phyloP scores from a whole-genome alignment of 2,113 vertebrate genomes.

The Callithrix jacchus region DNA sequence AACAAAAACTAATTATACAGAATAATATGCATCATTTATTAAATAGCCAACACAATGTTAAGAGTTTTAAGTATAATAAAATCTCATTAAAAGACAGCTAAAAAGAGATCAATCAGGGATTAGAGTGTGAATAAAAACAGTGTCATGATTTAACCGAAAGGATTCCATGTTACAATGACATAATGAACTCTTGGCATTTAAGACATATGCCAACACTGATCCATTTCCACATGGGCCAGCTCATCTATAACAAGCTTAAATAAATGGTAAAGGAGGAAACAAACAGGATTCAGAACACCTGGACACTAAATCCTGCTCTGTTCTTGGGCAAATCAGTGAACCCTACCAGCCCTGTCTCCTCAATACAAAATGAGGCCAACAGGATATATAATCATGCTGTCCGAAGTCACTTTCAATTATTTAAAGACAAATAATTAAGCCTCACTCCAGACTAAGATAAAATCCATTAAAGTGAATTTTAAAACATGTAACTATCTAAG shows the following conservation, averaged over 20 bases:
- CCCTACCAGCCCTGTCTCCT: background rate
- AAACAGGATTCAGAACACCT: background rate
- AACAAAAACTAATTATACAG: slow-evolving; percentile 35
- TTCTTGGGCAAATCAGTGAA: background rate
- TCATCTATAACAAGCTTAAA: background rate
- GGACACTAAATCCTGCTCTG: background rate
- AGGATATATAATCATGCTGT: background rate
- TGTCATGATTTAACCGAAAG: background rate
- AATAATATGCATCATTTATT: background rate
- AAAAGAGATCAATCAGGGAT: background rate
- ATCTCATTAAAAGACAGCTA: slow-evolving; percentile 12
- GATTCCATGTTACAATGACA: background rate
- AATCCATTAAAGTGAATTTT: background rate
- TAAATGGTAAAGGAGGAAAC: background rate
- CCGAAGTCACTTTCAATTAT: background rate
- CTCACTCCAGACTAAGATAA: background rate
- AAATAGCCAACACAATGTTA: slow-evolving; percentile 12
- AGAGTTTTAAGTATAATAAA: slow-evolving; percentile 30
- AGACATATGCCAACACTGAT: background rate
- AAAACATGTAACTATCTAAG: background rate
- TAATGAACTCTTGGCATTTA: background rate
- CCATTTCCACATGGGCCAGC: background rate
- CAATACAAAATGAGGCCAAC: background rate
- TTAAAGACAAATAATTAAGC: background rate
- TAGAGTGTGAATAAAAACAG: background rate